These are phyloP conservation scores for Orchesella flavescens DNA, from an alignment of 2,888 invertebrate species.

Conservation along the genomic window DNA sequence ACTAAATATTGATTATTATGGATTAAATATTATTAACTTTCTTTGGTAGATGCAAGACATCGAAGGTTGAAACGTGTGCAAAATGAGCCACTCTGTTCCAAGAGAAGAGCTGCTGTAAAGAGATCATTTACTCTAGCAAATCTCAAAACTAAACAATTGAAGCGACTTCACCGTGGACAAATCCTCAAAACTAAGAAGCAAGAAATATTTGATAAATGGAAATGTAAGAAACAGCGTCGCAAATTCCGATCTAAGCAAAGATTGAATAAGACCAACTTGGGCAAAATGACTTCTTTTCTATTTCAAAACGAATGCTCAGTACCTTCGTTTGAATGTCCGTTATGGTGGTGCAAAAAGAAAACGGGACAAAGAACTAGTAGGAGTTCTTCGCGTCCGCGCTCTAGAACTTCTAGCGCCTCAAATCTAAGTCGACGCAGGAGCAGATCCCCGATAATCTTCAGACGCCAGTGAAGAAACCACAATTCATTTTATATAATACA, in stretches of 20 bases:
- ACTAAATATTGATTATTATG: too few species aligned
- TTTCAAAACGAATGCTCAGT: not conserved
- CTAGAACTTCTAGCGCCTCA: constrained; percentile 3
- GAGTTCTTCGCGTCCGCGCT: not conserved
- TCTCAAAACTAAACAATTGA: not conserved
- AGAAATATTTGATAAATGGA: constrained; percentile 22
- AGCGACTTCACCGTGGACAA: constrained; percentile 8
- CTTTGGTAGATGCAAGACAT: too few species aligned
- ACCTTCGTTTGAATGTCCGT: not conserved
- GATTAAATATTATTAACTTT: too few species aligned
- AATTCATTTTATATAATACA: too few species aligned
- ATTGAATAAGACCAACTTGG: too few species aligned
- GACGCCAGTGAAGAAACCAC: not conserved
- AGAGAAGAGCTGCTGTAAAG: not conserved
- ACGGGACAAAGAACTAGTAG: not conserved
- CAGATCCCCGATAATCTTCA: not conserved
- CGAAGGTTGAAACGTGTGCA: too few species aligned
- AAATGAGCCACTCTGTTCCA: not conserved
- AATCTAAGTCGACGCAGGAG: not conserved
- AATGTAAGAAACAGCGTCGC: not conserved
- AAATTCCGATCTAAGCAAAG: not conserved
- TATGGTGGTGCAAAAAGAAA: not conserved
- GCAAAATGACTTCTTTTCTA: not conserved
- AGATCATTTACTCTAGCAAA: not conserved
- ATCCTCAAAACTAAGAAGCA: constrained; percentile 8